Evolutionary conservation across 2,888 invertebrate genomes (phyloP), one percentile per base, ranked within the genome.

Genomic region (Thereva nobilitata): DNA sequence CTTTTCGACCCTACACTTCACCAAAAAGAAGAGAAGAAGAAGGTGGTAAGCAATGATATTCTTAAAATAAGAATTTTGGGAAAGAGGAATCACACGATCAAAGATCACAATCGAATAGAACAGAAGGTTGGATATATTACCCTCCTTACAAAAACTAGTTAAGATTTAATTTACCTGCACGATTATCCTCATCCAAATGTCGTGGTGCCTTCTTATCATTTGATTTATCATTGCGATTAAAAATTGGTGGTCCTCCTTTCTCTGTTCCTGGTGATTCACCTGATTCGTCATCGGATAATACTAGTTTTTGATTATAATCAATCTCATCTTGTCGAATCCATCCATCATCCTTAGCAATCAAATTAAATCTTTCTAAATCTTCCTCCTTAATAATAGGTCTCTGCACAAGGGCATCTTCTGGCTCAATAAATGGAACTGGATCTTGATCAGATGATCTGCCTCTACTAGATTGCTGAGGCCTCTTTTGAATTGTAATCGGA

Each of bases 281-380:
- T 63, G 83, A 83, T 80, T 96, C 96, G 75, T 95, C 95, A 82
- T 97, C 96, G 77, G 95, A 95, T 82, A 96, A 97, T 72, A 92
- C 90, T 77, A 97, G 82, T 81, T 95, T 95, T 83, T 95, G 93
- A 84, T 93, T 93, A 78, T 95, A 96, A 82, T 96, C 95, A 77
- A 96, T 93, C 79, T 95, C 95, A 77, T 94, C 94, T 75, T 93
- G 90, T 73, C 90, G 89, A 67, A 93, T 92, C 97, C 97, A 97
- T 70, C 95, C 95, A 75, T 91, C 90, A 77, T 93, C 91, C 74
- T 91, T 88, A 52, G 92, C 87, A 73, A 95, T 91, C 77, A 95
- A 92, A 81, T 96, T 96, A 84, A 97, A 90, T 68, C 92, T 91
- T 75, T 90, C 92, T 74, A 97, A 85, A 80, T 95, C 95, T 78